Percentiles rank a stretch among this genome's conserved stretches.
Evolutionary conservation across 2,888 invertebrate species (phyloP).

Genomic region (Drosophila mimica): DNA sequence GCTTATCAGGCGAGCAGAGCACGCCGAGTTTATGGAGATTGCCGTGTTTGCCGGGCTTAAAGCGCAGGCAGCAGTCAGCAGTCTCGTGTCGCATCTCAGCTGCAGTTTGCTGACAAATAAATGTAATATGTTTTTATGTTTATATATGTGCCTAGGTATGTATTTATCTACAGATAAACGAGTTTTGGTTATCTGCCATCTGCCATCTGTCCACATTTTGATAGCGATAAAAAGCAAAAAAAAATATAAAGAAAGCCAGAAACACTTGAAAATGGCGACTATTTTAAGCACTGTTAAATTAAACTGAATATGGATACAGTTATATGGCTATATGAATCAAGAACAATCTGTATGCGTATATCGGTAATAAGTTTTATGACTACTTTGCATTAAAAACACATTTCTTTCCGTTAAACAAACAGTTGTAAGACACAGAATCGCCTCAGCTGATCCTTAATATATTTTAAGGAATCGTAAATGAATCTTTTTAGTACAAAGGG

Average conservation of each 20-base stretch:
- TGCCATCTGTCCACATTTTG: constrained; percentile 26
- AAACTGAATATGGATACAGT: background rate
- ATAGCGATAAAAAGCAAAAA: constrained; percentile 20
- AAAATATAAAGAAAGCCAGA: background rate
- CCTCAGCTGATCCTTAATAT: background rate
- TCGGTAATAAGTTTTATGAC: background rate
- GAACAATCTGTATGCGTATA: background rate
- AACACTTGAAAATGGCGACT: background rate
- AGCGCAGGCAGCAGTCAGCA: background rate
- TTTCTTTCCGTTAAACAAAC: background rate
- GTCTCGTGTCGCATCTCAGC: constrained; percentile 3
- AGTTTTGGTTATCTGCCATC: constrained; percentile 26
- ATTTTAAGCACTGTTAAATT: background rate
- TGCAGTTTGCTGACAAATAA: constrained; percentile 12
- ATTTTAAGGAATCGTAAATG: background rate
- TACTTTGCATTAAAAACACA: background rate
- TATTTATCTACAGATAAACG: constrained; percentile 26
- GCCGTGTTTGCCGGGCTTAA: background rate
- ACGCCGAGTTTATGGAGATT: constrained; percentile 27
- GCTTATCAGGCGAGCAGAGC: constrained; percentile 45
- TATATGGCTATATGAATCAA: background rate
- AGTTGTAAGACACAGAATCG: background rate
- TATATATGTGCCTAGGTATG: background rate
- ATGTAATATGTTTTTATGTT: background rate
- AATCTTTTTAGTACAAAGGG: background rate